Percentiles rank a stretch among this genome's conserved stretches.
Evolutionary conservation across 1,140 invertebrate species (phyloP).

Genomic region (Papilio glaucus): DNA sequence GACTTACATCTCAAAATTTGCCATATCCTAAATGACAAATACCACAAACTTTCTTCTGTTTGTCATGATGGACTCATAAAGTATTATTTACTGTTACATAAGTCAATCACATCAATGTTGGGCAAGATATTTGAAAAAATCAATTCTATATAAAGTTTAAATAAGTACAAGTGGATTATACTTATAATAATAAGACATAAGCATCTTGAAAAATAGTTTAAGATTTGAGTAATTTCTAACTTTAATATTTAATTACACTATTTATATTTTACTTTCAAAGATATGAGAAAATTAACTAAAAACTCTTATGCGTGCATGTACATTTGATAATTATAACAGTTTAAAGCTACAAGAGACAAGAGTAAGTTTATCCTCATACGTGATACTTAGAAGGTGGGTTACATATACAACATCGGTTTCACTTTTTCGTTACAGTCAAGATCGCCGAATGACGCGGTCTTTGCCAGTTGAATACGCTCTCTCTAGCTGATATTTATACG

Average conservation of each 20-base stretch:
- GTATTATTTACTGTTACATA: no score
- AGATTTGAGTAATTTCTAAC: not conserved
- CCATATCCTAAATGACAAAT: no score
- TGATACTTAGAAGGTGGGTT: constrained; percentile 29
- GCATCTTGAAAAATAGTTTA: not conserved
- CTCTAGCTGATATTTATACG: constrained; percentile 27
- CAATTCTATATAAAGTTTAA: not conserved
- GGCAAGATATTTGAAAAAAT: no score
- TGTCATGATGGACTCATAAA: no score
- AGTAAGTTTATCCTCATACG: not conserved
- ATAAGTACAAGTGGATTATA: not conserved
- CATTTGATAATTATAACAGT: not conserved
- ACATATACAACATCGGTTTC: constrained; percentile 31
- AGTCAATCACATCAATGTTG: no score
- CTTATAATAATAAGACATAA: not conserved
- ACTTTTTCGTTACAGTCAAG: constrained; percentile 30
- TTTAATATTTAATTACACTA: not conserved
- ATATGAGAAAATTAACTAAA: not conserved
- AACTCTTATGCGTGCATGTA: not conserved
- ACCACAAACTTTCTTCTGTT: not conserved
- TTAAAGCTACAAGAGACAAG: not conserved
- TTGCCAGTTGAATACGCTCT: constrained; percentile 34
- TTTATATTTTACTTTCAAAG: not conserved
- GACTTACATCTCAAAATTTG: not conserved
- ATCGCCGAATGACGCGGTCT: constrained; percentile 30